A percentile compares a stretch with the other conserved stretches of the same genome.
Evolutionary conservation across 2,888 invertebrate genomes (phyloP).

Genomic region (Hypena proboscidalis): DNA sequence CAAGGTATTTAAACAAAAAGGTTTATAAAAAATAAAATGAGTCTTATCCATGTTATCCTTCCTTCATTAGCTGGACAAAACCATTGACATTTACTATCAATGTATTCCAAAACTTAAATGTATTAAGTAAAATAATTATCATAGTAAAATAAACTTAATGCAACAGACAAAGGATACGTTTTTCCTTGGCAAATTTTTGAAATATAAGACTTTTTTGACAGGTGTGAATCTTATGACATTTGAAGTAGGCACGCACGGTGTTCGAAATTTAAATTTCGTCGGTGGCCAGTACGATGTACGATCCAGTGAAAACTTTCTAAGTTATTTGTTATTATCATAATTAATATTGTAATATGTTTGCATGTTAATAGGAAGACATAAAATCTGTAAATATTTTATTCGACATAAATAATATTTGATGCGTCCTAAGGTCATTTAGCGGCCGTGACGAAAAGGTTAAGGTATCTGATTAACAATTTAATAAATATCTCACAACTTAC

Average conservation of each 20-base stretch:
- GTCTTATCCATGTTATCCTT: conserved; percentile 46
- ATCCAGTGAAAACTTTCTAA: conserved; percentile 36
- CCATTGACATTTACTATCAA: conserved; percentile 78
- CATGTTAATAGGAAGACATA: conserved; percentile 14
- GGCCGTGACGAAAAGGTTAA: too few species aligned
- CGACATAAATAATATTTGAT: too few species aligned
- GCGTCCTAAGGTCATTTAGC: too few species aligned
- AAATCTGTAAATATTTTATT: too few species aligned
- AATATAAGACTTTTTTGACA: conserved; percentile 44
- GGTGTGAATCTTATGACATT: conserved; percentile 79
- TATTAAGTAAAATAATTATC: conserved; percentile 24
- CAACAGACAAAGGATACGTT: background rate
- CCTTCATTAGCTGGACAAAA: conserved; percentile 79
- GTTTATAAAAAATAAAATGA: background rate
- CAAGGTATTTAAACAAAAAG: too few species aligned
- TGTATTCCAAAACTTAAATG: conserved; percentile 35
- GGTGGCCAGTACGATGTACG: conserved; percentile 35
- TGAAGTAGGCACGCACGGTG: conserved; percentile 57
- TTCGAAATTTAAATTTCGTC: conserved; percentile 57
- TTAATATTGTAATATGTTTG: conserved; percentile 30
- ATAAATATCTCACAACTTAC: too few species aligned
- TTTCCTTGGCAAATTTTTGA: conserved; percentile 17
- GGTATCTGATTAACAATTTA: too few species aligned
- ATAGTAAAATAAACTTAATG: conserved; percentile 1
- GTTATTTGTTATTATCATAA: conserved; percentile 43